Percentiles rank a stretch among this genome's conserved stretches.
These are phyloP conservation scores for Zygogramma bicolorata DNA, from an alignment of 2,888 invertebrate species.

Conservation along the genomic window DNA sequence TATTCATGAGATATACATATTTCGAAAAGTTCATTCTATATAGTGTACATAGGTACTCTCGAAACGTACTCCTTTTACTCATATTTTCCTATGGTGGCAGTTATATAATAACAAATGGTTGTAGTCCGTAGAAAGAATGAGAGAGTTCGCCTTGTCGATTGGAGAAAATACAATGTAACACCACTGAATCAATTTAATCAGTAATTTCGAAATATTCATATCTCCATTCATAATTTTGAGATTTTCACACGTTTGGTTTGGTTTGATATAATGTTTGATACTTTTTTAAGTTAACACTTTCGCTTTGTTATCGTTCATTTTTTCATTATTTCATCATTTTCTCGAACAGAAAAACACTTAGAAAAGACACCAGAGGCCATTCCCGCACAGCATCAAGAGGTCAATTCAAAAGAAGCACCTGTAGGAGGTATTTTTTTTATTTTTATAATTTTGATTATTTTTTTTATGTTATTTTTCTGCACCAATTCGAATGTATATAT, in stretches of 20 bases:
- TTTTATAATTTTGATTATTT: constrained; percentile 22
- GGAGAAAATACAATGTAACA: too few relatives aligned
- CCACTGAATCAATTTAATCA: too few relatives aligned
- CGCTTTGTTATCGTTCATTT: constrained; percentile 14
- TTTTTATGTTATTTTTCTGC: not conserved
- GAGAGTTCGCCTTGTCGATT: too few relatives aligned
- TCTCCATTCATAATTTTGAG: too few relatives aligned
- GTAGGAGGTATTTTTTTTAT: constrained; percentile 53
- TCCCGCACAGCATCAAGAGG: constrained; percentile 50
- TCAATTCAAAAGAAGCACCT: constrained; percentile 50
- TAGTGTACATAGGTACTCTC: too few relatives aligned
- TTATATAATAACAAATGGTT: too few relatives aligned
- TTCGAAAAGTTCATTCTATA: not conserved
- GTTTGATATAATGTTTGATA: not conserved
- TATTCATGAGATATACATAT: too few relatives aligned
- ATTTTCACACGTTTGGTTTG: not conserved
- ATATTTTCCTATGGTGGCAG: too few relatives aligned
- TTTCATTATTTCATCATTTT: constrained; percentile 41
- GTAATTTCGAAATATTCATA: too few relatives aligned
- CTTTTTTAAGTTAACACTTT: constrained; percentile 7
- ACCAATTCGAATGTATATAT: not conserved
- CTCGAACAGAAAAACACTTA: constrained; percentile 52
- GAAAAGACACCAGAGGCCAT: constrained; percentile 47
- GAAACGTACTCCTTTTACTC: too few relatives aligned
- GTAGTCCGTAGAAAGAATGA: too few relatives aligned